Percentiles rank a stretch among this genome's conserved stretches.
Conservation (phyloP, 2,113 vertebrate genomes). For the Ivindomyrus marchei region DNA sequence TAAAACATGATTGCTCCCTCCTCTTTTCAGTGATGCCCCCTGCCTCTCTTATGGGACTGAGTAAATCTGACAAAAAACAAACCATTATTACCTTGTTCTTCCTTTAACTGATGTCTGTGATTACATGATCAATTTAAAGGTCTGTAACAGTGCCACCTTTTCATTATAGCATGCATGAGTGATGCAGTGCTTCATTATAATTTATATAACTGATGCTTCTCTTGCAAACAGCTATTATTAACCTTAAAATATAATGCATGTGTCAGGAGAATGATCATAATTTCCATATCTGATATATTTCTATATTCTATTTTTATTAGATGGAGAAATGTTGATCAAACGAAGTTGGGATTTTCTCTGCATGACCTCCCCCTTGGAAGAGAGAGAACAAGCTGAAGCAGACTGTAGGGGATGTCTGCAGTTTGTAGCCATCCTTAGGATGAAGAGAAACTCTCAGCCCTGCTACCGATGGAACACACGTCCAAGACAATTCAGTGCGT, state of each 20-base stretch:
- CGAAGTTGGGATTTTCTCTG: background rate
- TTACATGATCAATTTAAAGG: background rate
- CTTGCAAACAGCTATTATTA: background rate
- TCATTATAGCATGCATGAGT: background rate
- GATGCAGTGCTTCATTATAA: background rate
- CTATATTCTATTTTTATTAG: background rate
- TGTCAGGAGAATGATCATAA: background rate
- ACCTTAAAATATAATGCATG: background rate
- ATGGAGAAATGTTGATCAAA: background rate
- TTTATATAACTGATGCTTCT: background rate
- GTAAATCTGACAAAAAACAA: background rate
- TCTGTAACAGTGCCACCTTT: background rate
- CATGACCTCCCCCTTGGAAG: background rate
- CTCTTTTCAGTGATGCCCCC: background rate
- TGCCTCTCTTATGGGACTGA: background rate
- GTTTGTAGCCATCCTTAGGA: background rate
- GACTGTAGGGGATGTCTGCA: background rate
- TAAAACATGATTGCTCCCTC: background rate
- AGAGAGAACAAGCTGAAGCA: background rate
- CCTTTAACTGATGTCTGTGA: background rate
- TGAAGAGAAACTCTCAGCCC: background rate
- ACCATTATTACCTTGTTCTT: background rate
- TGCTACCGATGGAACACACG: background rate
- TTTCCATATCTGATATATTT: background rate
- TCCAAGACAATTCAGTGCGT: background rate